Evolutionary conservation across 2,113 vertebrate genomes (phyloP).

Genomic region (Dermatemys mawii): DNA sequence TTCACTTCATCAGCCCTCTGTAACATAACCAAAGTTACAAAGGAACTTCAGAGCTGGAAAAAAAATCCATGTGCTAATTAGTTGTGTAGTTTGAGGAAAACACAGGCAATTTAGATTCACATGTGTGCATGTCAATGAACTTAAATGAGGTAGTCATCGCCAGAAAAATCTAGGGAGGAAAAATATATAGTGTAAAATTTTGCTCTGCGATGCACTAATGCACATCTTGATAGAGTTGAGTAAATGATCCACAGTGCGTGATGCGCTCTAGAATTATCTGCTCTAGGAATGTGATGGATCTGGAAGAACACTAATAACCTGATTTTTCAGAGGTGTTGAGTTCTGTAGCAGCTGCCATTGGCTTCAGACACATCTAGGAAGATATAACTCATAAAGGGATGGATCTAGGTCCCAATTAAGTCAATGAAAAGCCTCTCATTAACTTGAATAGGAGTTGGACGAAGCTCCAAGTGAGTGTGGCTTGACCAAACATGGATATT

Average conservation of each 20-base stretch:
- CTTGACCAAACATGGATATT: neutral
- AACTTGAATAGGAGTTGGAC: neutral
- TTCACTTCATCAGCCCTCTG: neutral
- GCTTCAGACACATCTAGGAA: neutral
- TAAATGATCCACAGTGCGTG: neutral
- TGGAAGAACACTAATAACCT: neutral
- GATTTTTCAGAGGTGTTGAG: neutral
- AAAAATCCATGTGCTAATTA: conserved; percentile 2
- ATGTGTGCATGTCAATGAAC: neutral
- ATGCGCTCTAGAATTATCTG: neutral
- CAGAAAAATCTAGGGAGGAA: neutral
- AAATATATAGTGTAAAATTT: neutral
- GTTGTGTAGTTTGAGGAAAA: conserved; percentile 7
- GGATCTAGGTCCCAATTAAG: neutral
- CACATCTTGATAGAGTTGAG: neutral
- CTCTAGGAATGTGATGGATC: neutral
- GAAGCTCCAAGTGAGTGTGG: neutral
- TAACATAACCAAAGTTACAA: neutral
- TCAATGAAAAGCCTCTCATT: neutral
- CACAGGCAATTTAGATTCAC: conserved; percentile 23
- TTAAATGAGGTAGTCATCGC: conserved; percentile 32
- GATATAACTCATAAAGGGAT: neutral
- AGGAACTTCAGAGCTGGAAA: neutral
- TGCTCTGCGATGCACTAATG: neutral
- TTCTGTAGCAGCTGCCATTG: neutral